Conservation (phyloP, 37 sponge, comb jelly and placozoan genomes). For the Tethya wilhelma region DNA sequence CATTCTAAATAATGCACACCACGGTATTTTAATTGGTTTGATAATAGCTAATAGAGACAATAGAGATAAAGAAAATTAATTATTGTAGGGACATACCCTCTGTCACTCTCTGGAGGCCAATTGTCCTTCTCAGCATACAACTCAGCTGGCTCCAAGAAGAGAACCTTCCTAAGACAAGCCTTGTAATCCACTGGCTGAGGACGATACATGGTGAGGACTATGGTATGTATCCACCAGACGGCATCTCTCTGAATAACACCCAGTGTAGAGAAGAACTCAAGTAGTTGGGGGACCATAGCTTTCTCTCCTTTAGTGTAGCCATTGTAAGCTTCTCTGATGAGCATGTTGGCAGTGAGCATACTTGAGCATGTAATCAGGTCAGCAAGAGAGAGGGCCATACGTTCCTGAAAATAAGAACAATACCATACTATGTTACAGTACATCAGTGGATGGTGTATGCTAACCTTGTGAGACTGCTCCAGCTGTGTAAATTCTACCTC, state of each 20-base stretch:
- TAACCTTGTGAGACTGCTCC: slow-evolving; percentile 66
- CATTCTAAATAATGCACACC: too few species aligned
- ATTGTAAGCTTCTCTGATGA: slow-evolving; percentile 71
- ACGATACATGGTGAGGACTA: slow-evolving; percentile 59
- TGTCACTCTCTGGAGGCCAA: slow-evolving; percentile 91
- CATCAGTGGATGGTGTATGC: too few species aligned
- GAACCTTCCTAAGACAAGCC: slow-evolving; percentile 71
- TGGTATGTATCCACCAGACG: slow-evolving; percentile 80
- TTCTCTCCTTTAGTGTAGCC: slow-evolving; percentile 80
- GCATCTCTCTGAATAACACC: slow-evolving; percentile 85
- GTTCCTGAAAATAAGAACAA: slow-evolving; percentile 45
- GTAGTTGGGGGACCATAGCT: slow-evolving; percentile 50
- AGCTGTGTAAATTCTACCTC: slow-evolving; percentile 33
- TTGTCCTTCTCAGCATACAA: slow-evolving; percentile 82
- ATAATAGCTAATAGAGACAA: too few species aligned
- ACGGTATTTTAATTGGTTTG: too few species aligned
- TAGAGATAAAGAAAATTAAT: background rate
- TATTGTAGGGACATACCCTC: slow-evolving; percentile 38
- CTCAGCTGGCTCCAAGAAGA: slow-evolving; percentile 84
- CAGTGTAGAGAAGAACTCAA: slow-evolving; percentile 71
- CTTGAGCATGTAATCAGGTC: slow-evolving; percentile 71
- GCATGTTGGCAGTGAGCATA: slow-evolving; percentile 71
- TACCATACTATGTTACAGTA: background rate
- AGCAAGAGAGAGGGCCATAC: slow-evolving; percentile 61
- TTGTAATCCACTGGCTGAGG: slow-evolving; percentile 76